Percentiles rank a stretch among this genome's conserved stretches.
Conservation (phyloP, 1,140 invertebrate species). For the Lordiphosa mommai region DNA sequence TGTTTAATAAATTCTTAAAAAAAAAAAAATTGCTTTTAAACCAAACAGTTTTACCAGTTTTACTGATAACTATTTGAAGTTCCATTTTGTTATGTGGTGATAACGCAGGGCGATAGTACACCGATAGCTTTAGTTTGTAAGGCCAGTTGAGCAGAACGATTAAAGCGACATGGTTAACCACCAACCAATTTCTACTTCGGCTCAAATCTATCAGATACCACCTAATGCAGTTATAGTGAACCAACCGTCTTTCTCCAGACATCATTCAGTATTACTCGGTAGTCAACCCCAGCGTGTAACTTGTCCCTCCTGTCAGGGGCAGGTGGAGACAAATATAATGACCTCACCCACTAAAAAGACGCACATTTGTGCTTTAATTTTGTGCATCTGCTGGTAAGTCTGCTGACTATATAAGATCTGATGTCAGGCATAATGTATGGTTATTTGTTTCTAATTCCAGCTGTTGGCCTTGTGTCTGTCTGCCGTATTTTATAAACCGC, state of each 20-base stretch:
- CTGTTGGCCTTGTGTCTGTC: conserved; percentile 83
- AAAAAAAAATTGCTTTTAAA: no score
- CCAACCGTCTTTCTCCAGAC: conserved; percentile 51
- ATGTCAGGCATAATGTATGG: not conserved
- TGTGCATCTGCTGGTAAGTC: conserved; percentile 79
- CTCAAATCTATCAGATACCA: conserved; percentile 17
- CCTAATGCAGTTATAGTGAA: conserved; percentile 74
- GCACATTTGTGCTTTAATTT: conserved; percentile 82
- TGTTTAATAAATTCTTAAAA: no score
- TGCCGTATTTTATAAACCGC: conserved; percentile 85
- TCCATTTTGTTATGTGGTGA: no score
- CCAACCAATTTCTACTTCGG: conserved; percentile 12
- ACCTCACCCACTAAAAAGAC: conserved; percentile 81
- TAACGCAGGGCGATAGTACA: not conserved
- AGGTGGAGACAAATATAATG: conserved; percentile 80
- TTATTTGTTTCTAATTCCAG: conserved; percentile 58
- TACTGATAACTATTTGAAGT: no score
- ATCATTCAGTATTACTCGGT: conserved; percentile 67
- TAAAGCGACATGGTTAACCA: not conserved
- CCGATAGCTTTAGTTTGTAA: not conserved
- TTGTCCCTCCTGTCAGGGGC: conserved; percentile 82
- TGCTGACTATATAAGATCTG: not conserved
- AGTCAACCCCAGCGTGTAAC: conserved; percentile 76
- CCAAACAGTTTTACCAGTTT: no score
- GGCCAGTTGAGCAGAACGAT: not conserved